Evolutionary conservation across 2,113 vertebrate species (phyloP).

Genomic region (Bambusicola thoracicus): DNA sequence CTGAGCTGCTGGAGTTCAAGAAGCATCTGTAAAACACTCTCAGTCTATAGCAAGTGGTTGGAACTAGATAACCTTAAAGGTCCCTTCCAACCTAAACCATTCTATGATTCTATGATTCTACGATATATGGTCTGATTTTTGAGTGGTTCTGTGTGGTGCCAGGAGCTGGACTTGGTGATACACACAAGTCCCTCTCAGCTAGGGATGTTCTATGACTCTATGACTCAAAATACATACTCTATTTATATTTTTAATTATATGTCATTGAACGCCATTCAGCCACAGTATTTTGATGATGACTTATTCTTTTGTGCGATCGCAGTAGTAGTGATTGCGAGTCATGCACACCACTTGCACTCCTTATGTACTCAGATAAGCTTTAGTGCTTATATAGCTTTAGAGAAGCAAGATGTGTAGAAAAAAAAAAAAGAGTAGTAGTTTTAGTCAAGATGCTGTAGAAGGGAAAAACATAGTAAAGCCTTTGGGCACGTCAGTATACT

Average conservation of each 20-base stretch:
- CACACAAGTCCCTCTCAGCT: too few species aligned
- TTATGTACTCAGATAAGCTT: not conserved
- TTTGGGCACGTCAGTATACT: not conserved
- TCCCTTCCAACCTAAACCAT: too few species aligned
- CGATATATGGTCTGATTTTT: too few species aligned
- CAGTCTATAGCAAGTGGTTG: too few species aligned
- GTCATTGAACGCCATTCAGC: not conserved
- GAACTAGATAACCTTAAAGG: too few species aligned
- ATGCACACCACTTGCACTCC: not conserved
- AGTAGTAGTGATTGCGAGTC: too few species aligned
- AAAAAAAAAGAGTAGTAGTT: not conserved
- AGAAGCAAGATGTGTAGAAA: not conserved
- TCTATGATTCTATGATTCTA: too few species aligned
- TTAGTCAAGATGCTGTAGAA: not conserved
- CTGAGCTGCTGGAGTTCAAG: too few species aligned
- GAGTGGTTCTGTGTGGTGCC: too few species aligned
- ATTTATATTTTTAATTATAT: not conserved
- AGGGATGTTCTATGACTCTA: too few species aligned
- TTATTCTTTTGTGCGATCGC: not conserved
- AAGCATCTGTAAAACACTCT: too few species aligned
- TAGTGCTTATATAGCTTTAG: not conserved
- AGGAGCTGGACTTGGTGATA: too few species aligned
- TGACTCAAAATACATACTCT: not conserved
- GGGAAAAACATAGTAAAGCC: not conserved
- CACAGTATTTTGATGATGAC: not conserved